Evolutionary conservation across 1,140 invertebrate genomes (phyloP).

Genomic region (Lethrus apterus): DNA sequence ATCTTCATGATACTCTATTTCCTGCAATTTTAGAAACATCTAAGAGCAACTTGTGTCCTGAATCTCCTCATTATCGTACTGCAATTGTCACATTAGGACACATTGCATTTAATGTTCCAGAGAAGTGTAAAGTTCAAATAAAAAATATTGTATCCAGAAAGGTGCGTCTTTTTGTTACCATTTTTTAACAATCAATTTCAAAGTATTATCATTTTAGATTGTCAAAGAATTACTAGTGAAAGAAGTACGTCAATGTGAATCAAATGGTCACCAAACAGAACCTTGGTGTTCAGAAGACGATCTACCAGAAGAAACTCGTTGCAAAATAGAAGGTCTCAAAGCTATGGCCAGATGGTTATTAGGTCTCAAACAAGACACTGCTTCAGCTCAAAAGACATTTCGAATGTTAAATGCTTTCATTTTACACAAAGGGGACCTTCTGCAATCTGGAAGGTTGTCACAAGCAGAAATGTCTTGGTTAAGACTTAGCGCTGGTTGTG

Average conservation of each 20-base stretch:
- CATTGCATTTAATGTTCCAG: constrained; percentile 85
- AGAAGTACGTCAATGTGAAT: constrained; percentile 52
- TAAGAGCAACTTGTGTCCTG: constrained; percentile 66
- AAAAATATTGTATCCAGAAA: constrained; percentile 92
- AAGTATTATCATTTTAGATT: constrained; percentile 51
- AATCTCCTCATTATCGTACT: constrained; percentile 80
- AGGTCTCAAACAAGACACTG: constrained; percentile 79
- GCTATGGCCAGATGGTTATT: constrained; percentile 93
- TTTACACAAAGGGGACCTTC: constrained; percentile 60
- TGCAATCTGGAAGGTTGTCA: constrained; percentile 65
- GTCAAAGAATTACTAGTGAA: constrained; percentile 92
- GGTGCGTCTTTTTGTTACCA: constrained; percentile 41
- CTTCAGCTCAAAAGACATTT: constrained; percentile 90
- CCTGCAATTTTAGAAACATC: constrained; percentile 79
- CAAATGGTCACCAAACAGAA: constrained; percentile 41
- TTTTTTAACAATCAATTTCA: neutral
- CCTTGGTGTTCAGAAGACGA: constrained; percentile 85
- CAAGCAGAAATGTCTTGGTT: constrained; percentile 89
- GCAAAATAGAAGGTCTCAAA: constrained; percentile 92
- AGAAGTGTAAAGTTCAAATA: constrained; percentile 80
- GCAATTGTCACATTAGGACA: constrained; percentile 91
- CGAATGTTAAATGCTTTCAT: constrained; percentile 47
- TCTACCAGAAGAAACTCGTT: constrained; percentile 83
- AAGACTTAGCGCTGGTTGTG: constrained; percentile 81
- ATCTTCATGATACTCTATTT: constrained; percentile 73